Evolutionary conservation across 2,888 invertebrate species (phyloP).

Genomic region (Escarpia spicata): DNA sequence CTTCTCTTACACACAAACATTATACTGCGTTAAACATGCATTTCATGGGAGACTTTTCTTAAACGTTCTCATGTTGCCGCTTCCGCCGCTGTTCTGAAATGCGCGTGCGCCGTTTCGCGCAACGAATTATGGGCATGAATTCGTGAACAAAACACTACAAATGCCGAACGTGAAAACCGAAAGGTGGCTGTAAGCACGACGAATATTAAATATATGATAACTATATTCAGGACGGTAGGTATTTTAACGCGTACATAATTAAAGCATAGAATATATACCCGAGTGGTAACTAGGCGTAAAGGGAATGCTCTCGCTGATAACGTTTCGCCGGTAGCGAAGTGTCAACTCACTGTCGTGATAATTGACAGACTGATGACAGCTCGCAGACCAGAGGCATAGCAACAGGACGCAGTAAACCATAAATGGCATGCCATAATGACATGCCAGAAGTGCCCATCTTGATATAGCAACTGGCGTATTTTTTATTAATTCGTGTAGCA

Average conservation of each 20-base stretch:
- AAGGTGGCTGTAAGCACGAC: not conserved
- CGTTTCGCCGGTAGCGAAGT: not conserved
- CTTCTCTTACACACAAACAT: not conserved
- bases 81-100: conserved; percentile 16
- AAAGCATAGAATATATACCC: not conserved
- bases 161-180: not conserved
- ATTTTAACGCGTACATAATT: not conserved
- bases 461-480: not conserved
- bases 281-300: not conserved
- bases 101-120: conserved; percentile 2
- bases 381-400: not conserved
- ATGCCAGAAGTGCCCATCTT: too few relatives aligned
- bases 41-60: not conserved
- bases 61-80: not conserved
- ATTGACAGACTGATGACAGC: not conserved
- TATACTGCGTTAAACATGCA: not conserved
- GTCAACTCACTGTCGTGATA: not conserved
- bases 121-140: not conserved
- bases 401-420: not conserved
- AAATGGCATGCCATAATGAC: too few relatives aligned
- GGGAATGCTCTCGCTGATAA: not conserved
- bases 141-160: conserved; percentile 1
- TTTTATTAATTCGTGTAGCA: not conserved
- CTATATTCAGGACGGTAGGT: not conserved
- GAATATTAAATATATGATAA: not conserved